These are phyloP conservation scores for Dromaius novaehollandiae DNA, from an alignment of 2,113 vertebrate species.

Conservation along the genomic window DNA sequence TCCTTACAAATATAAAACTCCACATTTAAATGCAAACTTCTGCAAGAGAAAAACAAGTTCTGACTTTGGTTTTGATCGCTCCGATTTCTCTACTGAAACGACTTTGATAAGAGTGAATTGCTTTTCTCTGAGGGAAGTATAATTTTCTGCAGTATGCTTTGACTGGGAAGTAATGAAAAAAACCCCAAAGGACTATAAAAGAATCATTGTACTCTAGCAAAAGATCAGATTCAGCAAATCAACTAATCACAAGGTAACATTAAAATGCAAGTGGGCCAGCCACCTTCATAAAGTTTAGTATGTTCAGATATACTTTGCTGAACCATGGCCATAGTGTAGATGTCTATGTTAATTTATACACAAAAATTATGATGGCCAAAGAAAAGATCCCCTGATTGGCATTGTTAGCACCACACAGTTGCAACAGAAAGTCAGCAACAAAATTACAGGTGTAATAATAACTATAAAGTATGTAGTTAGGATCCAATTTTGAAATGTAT, in stretches of 20 bases:
- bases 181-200: background rate
- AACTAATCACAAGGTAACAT: background rate
- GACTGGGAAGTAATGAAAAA: background rate
- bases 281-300: background rate
- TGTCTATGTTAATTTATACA: background rate
- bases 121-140: background rate
- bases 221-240: background rate
- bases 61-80: slow-evolving; percentile 17
- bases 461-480: background rate
- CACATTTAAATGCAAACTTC: slow-evolving; percentile 16
- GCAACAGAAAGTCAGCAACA: background rate
- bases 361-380: background rate
- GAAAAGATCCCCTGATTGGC: background rate
- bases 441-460: background rate
- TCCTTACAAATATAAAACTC: background rate
- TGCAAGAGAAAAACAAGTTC: background rate
- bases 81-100: slow-evolving; percentile 10
- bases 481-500: background rate
- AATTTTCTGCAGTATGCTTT: background rate
- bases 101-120: background rate
- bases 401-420: background rate
- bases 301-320: background rate
- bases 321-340: background rate
- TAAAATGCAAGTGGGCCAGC: background rate
- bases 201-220: background rate